Percentiles rank a stretch among this genome's conserved stretches.
These are phyloP conservation scores for Linurgus olivaceus DNA, from an alignment of 2,797 vertebrate species.

Conservation along the genomic window DNA sequence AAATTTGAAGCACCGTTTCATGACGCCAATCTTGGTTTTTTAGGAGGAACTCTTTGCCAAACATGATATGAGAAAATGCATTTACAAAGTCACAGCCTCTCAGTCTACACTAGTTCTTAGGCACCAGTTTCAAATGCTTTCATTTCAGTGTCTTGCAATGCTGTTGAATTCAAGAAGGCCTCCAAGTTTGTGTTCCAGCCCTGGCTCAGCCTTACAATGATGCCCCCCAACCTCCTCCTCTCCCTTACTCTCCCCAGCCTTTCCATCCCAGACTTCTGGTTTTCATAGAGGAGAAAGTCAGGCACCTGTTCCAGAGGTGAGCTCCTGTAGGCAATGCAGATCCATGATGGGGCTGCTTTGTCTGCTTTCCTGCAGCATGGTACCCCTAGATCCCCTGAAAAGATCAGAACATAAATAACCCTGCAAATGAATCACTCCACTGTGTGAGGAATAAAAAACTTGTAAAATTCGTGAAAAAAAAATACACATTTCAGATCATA, in stretches of 20 bases:
- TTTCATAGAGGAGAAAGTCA: neutral
- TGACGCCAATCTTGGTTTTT: neutral
- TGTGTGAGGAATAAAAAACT: neutral
- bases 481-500: accelerated
- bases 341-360: neutral
- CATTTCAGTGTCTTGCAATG: neutral
- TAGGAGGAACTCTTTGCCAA: accelerated
- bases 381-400: neutral
- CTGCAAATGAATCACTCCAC: neutral
- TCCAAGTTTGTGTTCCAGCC: neutral
- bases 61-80: neutral
- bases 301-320: neutral
- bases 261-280: neutral
- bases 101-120: neutral
- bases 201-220: neutral
- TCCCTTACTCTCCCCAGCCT: neutral
- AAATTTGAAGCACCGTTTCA: neutral
- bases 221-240: accelerated
- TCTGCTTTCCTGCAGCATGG: neutral
- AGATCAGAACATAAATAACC: neutral
- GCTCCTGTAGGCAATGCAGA: neutral
- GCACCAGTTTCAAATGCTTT: neutral
- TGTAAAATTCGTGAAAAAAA: neutral
- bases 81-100: neutral
- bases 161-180: neutral